A percentile compares a stretch with the other conserved stretches of the same genome.
Conservation (phyloP, 2,113 vertebrate genomes). For the Sardina pilchardus region DNA sequence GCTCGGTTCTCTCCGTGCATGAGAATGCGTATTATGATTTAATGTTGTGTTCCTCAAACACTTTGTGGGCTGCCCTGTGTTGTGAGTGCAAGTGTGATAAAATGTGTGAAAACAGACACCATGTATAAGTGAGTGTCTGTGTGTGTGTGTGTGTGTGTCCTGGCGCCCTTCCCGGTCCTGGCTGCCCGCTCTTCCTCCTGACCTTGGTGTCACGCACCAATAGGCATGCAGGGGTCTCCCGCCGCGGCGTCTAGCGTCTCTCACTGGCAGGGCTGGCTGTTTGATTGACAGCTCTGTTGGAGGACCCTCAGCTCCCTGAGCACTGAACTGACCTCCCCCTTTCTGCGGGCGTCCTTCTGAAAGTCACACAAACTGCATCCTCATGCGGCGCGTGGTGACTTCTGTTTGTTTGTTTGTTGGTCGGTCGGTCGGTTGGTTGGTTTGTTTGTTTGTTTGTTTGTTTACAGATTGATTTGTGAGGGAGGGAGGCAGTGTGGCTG, state of each 20-base stretch:
- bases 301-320: not conserved
- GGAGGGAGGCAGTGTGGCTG: not conserved
- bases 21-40: not conserved
- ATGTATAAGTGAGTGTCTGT: not conserved
- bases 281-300: not conserved
- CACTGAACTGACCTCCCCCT: not conserved
- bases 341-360: not conserved
- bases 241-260: not conserved
- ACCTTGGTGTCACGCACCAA: not conserved
- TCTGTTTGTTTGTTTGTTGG: constrained; percentile 25
- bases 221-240: not conserved
- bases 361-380: not conserved
- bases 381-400: not conserved
- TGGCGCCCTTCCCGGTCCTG: not conserved
- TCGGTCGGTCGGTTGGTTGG: too few species aligned
- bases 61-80: not conserved
- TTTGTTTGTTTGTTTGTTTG: constrained; percentile 5
- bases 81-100: not conserved
- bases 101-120: not conserved
- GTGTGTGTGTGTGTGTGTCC: not conserved
- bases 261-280: not conserved
- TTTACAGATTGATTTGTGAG: not conserved
- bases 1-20: not conserved
- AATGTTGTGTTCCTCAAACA: not conserved
- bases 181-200: not conserved